phyloP scores from a whole-genome alignment of 2,113 vertebrate genomes.

The Hippocampus abdominalis region DNA sequence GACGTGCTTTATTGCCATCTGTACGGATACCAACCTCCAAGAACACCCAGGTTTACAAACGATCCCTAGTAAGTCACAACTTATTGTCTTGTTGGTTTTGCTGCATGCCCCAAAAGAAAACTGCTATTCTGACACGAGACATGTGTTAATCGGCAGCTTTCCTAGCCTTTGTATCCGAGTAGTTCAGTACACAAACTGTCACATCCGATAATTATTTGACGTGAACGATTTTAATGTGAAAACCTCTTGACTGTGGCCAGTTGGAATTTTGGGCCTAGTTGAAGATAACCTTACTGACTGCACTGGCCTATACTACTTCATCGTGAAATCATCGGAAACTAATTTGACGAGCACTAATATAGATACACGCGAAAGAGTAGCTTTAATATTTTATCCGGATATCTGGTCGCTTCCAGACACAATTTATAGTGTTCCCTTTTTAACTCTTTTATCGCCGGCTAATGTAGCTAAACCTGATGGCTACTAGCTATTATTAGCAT shows the following conservation, averaged over 20 bases:
- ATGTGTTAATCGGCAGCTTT: neutral
- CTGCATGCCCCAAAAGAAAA: conserved; percentile 33
- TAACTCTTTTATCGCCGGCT: conserved; percentile 11
- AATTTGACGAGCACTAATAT: neutral
- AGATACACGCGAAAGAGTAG: neutral
- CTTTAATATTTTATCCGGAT: neutral
- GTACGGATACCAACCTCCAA: conserved; percentile 95
- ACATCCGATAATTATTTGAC: conserved; percentile 24
- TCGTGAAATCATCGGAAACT: neutral
- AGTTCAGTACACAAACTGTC: conserved; percentile 25
- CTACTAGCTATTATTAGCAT: conserved; percentile 14
- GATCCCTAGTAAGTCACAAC: conserved; percentile 92
- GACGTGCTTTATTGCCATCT: conserved; percentile 98
- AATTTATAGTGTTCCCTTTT: neutral
- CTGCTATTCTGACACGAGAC: neutral
- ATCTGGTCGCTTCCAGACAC: neutral
- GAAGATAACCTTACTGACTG: neutral
- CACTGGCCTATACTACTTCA: conserved; percentile 26
- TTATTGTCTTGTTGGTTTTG: conserved; percentile 51
- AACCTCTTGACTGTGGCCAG: conserved; percentile 22
- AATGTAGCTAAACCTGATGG: conserved; percentile 31
- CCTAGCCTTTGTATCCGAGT: neutral
- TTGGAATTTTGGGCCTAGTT: conserved; percentile 46
- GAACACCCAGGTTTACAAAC: conserved; percentile 97
- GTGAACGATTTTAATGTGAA: conserved; percentile 26